Evolutionary conservation across 2,113 vertebrate species (phyloP).

Genomic region (Oryzias curvinotus): DNA sequence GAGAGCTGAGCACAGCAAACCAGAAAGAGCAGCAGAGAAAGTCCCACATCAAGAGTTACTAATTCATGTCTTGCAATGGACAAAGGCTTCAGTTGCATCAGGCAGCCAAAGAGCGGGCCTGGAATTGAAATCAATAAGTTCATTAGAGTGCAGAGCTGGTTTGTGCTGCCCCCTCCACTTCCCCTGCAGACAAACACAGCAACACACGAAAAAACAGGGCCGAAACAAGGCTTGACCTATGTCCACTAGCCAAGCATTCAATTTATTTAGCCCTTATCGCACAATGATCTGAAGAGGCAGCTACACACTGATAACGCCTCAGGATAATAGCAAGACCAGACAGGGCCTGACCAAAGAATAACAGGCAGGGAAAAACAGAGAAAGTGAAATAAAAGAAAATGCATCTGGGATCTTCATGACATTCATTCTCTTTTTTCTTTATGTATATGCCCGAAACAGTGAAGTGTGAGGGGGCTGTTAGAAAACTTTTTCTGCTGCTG

Average conservation of each 20-base stretch:
- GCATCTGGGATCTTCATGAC: conserved; percentile 65
- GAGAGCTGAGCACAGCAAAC: conserved; percentile 8
- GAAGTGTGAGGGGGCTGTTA: conserved; percentile 55
- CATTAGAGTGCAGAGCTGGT: conserved; percentile 79
- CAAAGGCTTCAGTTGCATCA: conserved; percentile 62
- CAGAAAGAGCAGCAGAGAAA: conserved; percentile 10
- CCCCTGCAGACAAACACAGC: conserved; percentile 71
- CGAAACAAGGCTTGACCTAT: conserved; percentile 74
- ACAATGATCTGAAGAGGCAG: conserved; percentile 71
- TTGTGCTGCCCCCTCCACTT: conserved; percentile 67
- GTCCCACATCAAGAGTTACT: conserved; percentile 64
- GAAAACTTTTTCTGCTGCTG: conserved; percentile 66
- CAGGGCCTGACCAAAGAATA: conserved; percentile 61
- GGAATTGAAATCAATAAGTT: conserved; percentile 91
- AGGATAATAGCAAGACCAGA: conserved; percentile 73
- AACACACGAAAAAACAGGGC: conserved; percentile 55
- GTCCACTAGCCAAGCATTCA: conserved; percentile 72
- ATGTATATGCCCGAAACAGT: conserved; percentile 48
- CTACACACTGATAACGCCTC: conserved; percentile 74
- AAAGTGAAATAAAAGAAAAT: conserved; percentile 70
- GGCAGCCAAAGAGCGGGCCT: conserved; percentile 64
- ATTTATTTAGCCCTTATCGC: conserved; percentile 76
- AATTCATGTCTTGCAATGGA: conserved; percentile 71
- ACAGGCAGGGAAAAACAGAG: conserved; percentile 53
- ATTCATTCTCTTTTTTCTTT: conserved; percentile 55